Evolutionary conservation across 2,797 vertebrate species (phyloP).

Genomic region (Tangara arthus): DNA sequence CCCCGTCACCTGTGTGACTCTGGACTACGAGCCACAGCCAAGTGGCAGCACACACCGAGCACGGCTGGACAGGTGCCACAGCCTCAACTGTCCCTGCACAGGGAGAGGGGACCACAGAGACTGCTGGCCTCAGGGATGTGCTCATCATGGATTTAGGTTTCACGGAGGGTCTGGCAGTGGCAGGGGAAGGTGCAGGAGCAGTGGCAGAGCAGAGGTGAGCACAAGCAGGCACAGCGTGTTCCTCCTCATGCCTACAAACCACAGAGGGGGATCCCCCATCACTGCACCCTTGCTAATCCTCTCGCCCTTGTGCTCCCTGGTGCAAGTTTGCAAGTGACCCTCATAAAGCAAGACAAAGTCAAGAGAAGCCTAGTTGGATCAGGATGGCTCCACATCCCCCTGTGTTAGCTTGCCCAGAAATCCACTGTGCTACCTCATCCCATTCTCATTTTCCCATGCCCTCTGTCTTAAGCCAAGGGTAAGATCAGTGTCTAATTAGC

Average conservation of each 20-base stretch:
- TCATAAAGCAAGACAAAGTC: background rate
- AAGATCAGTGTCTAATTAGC: background rate
- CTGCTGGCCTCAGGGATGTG: background rate
- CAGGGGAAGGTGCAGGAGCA: accelerated
- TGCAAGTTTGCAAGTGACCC: background rate
- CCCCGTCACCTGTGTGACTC: background rate
- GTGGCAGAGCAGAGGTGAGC: background rate
- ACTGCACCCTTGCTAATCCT: background rate
- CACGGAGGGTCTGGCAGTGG: accelerated
- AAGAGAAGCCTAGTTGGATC: background rate
- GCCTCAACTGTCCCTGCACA: background rate
- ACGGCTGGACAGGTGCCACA: background rate
- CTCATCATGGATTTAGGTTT: background rate
- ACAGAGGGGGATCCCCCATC: background rate
- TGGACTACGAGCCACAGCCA: background rate
- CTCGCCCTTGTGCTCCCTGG: background rate
- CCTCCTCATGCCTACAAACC: background rate
- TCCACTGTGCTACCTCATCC: background rate
- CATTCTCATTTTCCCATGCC: background rate
- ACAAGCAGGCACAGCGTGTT: background rate
- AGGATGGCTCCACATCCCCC: background rate
- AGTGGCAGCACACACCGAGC: accelerated
- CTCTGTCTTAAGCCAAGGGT: background rate
- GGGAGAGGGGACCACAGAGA: background rate
- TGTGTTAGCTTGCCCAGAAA: background rate